Conservation (phyloP, 2,888 invertebrate species). For the Rhimphoctona megacephalus region DNA sequence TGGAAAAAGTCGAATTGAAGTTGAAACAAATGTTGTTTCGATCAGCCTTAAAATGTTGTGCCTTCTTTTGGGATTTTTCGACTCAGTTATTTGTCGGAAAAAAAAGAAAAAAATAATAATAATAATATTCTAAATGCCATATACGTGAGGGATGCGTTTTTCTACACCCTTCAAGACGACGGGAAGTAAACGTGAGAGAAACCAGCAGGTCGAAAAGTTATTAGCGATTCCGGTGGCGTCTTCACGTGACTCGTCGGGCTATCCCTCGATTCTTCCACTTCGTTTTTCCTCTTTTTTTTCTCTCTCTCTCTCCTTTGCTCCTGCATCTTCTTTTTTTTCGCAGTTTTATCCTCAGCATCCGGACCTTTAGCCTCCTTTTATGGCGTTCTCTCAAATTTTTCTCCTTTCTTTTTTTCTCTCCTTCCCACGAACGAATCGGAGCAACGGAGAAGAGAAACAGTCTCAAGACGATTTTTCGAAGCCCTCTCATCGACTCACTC, state of each 20-base stretch:
- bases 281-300: conserved; percentile 3
- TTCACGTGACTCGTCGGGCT: conserved; percentile 69
- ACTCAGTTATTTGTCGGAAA: conserved; percentile 1
- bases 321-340: conserved; percentile 13
- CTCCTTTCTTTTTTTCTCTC: neutral
- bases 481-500: conserved; percentile 16
- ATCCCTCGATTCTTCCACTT: conserved; percentile 65
- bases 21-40: neutral
- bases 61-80: neutral
- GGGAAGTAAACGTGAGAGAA: conserved; percentile 25
- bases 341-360: conserved; percentile 37
- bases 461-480: conserved; percentile 21
- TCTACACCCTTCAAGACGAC: conserved; percentile 7
- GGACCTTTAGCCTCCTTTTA: conserved; percentile 43
- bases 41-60: neutral
- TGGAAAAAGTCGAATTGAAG: neutral
- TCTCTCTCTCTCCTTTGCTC: conserved; percentile 11
- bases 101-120: conserved; percentile 19
- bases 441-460: conserved; percentile 8
- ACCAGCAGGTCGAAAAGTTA: conserved; percentile 67
- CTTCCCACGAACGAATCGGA: neutral
- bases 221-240: conserved; percentile 80
- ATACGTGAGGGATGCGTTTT: conserved; percentile 22
- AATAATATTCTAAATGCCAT: neutral
- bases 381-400: conserved; percentile 9